Evolutionary conservation across 2,797 vertebrate genomes (phyloP), one percentile per base, ranked within the genome.

Genomic region (Chiroxiphia lanceolata): DNA sequence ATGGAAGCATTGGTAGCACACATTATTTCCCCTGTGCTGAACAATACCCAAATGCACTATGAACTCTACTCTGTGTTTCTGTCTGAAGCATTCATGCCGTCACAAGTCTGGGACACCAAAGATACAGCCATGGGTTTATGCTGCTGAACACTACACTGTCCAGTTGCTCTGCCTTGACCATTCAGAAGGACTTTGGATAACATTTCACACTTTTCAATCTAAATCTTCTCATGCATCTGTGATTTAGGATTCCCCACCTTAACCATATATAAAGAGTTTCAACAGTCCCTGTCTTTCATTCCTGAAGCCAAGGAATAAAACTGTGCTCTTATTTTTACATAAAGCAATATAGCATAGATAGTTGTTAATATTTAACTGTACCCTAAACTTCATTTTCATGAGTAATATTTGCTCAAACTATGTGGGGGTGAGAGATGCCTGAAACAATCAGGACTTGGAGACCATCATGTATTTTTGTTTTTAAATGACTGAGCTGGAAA

Each of bases 1-100:
- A 6, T 0, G 0, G 29, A 67, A 81, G 22, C 4, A 1, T 3
- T 22, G 31, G 27, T 21, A 70, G 48, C 50, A 36, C 29, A 18
- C 18, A 10, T 68, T 48, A 26, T 38, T 78, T 74, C 40, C 34
- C 29, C 31, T 3, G 1, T 40, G 61, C 69, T 64, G 48, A 75
- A 36, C 40, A 65, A 22, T 31, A 53, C 14, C 9, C 21, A 57
- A 63, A 83, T 7, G 47, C 31, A 7, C 57, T 59, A 2, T 13
- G 56, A 83, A 56, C 33, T n/a, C 23, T 13, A 33, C 13, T 10
- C 42, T 1, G 0, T 38, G 17, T 25, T 88, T 79, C 68, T 72
- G 11, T 60, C 42, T 48, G 16, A 60, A 54, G 10, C 18, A 10
- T n/a, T 40, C 1, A 0, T 70, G 47, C 47, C 53, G 42, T 42